Evolutionary conservation across 2,797 vertebrate genomes (phyloP), one percentile per base, ranked within the genome.

Genomic region (Triplophysa bombifrons): DNA sequence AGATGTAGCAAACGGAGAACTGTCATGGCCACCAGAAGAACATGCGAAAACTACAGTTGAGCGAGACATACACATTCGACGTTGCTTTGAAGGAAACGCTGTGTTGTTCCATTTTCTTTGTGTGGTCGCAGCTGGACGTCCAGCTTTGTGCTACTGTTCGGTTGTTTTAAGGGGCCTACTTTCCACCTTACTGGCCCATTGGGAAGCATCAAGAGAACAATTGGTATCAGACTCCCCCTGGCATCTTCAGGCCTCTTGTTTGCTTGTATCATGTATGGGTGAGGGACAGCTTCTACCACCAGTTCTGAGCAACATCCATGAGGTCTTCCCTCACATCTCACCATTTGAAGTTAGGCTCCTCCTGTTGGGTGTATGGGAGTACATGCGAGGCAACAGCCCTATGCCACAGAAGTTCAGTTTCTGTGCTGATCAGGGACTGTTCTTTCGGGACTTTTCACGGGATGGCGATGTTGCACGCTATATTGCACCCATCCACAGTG

Each of bases 321-420:
- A 99, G 88, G 92, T 96, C 17, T 96, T 99, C 72, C 92, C 94
- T 11, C 89, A 94, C 50, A 87, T 99, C 70, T 94, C 94, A 0
- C 97, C 97, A 1, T 98, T 96, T 7, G 97, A 99, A 86, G 95
- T 98, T 51, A 93, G 94, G 48, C 93, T 99, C 55, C 90, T 99
- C 77, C 94, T 99, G 48, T 89, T 98, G 46, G 95, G 94, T 0
- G 95, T 97, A 8, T 99, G 97, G 97, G 96, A 96, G 20, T 99
- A 97, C 16, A 89, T 99, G 41, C 90, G 95, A 0, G 97, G 96
- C 19, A 97, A 98, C 41, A 93, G 94, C 30, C 97, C 97, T 2
- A 91, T 98, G 87, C 97, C 97, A 0, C 97, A 99, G 87, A 96
- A 95, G 30, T 98, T 99, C 84, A 90, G 93, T 50, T 99, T 99